Conservation (phyloP, 2,113 vertebrate genomes). For the Leucopsar rothschildi region DNA sequence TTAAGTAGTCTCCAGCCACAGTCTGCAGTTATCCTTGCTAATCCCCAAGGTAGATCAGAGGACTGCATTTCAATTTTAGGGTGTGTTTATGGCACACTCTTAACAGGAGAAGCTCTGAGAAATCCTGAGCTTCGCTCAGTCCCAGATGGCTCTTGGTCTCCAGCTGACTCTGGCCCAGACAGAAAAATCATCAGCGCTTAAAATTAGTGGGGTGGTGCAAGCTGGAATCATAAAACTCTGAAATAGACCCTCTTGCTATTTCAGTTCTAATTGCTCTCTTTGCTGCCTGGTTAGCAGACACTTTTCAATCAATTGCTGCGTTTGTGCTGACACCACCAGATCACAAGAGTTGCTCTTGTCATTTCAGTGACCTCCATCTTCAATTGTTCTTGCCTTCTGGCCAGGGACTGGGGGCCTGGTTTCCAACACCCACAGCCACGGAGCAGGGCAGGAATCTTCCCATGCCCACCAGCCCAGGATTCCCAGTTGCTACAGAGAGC, state of each 20-base stretch:
- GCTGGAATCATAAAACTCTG: neutral
- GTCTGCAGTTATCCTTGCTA: neutral
- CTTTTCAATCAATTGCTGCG: slow-evolving; percentile 13
- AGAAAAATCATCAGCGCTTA: neutral
- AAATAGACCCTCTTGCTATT: slow-evolving; percentile 18
- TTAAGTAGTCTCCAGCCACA: neutral
- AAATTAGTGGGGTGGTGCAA: neutral
- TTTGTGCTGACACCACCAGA: slow-evolving; percentile 17
- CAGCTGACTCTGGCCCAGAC: neutral
- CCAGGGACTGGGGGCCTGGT: neutral
- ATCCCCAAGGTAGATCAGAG: neutral
- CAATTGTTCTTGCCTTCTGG: neutral
- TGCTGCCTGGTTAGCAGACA: slow-evolving; percentile 6
- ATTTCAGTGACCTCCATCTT: slow-evolving; percentile 16
- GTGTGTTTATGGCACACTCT: neutral
- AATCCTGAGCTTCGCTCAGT: neutral
- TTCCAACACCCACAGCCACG: neutral
- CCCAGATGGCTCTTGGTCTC: neutral
- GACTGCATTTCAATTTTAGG: neutral
- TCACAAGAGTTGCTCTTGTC: neutral
- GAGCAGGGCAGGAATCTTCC: neutral
- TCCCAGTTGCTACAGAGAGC: neutral
- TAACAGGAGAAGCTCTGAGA: neutral
- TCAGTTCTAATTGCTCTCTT: slow-evolving; percentile 11
- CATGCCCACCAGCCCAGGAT: neutral